phyloP scores from a whole-genome alignment of 2,888 invertebrate genomes.

The Charanyca ferruginea region DNA sequence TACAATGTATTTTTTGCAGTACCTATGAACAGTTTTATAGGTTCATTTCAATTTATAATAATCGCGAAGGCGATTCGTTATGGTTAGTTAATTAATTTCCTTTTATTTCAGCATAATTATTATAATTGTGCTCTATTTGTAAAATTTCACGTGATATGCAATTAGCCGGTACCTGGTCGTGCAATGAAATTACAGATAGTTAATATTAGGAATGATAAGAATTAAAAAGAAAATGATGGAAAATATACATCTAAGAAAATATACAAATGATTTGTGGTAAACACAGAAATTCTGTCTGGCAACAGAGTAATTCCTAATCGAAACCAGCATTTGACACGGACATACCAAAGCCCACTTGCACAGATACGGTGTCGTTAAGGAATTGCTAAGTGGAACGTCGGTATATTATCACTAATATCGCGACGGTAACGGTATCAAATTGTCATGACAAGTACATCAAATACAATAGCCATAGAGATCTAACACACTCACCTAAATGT shows the following conservation, averaged over 20 bases:
- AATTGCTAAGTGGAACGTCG: slow-evolving; percentile 66
- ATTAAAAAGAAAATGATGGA: too few species aligned
- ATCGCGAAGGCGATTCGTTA: slow-evolving; percentile 12
- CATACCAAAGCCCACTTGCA: slow-evolving; percentile 19
- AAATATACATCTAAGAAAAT: too few species aligned
- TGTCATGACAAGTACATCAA: slow-evolving; percentile 62
- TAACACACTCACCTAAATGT: slow-evolving; percentile 70
- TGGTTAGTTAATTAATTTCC: slow-evolving; percentile 41
- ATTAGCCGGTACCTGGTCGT: neutral
- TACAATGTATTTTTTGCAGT: slow-evolving; percentile 47
- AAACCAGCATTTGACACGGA: slow-evolving; percentile 24
- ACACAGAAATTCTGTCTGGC: slow-evolving; percentile 6
- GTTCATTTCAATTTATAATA: slow-evolving; percentile 32
- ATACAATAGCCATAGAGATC: slow-evolving; percentile 56
- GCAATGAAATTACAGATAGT: too few species aligned
- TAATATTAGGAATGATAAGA: too few species aligned
- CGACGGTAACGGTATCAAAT: slow-evolving; percentile 75
- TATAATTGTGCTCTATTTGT: slow-evolving; percentile 27
- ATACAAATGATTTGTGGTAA: neutral
- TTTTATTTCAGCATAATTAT: slow-evolving; percentile 15
- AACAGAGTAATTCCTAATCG: slow-evolving; percentile 14
- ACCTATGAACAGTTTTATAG: slow-evolving; percentile 23
- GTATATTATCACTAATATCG: slow-evolving; percentile 73
- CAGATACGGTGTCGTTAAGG: slow-evolving; percentile 35
- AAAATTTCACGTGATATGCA: slow-evolving; percentile 21